Conservation (phyloP, 2,888 invertebrate species). For the Trachelus iudaicus region DNA sequence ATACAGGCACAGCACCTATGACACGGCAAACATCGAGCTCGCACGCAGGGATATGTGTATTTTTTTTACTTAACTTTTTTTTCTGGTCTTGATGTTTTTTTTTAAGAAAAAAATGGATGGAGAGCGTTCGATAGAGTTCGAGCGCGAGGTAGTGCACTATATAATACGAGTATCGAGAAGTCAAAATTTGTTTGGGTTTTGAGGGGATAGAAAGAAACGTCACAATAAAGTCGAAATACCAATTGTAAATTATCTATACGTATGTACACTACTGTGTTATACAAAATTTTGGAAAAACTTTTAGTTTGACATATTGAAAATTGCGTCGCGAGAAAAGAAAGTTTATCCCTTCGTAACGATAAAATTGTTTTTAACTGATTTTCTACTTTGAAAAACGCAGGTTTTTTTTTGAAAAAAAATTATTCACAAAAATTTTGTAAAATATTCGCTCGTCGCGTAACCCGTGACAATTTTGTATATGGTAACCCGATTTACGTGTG, state of each 20-base stretch:
- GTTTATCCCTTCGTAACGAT: not conserved
- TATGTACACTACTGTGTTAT: not conserved
- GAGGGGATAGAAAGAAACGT: not conserved
- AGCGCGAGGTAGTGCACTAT: not conserved
- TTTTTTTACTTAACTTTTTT: not conserved
- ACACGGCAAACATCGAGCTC: conserved; percentile 53
- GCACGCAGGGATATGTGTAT: conserved; percentile 17
- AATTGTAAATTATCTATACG: not conserved
- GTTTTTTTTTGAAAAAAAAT: too few species aligned
- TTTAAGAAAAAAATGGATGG: not conserved
- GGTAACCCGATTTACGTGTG: not conserved
- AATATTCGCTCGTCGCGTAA: not conserved
- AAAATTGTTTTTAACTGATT: too few species aligned
- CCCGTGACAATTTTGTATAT: not conserved
- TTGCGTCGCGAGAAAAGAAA: not conserved
- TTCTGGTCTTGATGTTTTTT: not conserved
- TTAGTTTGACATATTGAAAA: not conserved
- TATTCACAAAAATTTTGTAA: not conserved
- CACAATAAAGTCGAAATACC: not conserved
- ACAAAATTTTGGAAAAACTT: not conserved
- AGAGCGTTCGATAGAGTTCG: not conserved
- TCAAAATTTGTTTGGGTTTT: not conserved
- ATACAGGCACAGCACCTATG: conserved; percentile 44
- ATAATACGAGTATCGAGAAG: not conserved
- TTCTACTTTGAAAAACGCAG: too few species aligned